These are phyloP conservation scores for Coptodon rendalli DNA, from an alignment of 2,113 vertebrate species.

Conservation along the genomic window DNA sequence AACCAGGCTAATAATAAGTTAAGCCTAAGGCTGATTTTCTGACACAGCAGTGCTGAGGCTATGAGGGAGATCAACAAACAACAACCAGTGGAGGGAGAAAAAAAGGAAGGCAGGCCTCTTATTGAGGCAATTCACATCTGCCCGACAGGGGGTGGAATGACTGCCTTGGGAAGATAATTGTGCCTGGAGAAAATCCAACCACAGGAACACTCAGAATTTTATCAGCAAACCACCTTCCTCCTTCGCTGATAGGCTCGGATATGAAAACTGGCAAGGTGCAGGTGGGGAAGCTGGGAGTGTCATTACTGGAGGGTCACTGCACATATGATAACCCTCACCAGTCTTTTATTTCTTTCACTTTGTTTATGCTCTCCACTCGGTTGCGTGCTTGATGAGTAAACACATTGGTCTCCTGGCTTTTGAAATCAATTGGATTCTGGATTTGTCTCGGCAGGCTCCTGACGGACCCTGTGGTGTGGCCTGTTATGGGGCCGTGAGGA, in stretches of 20 bases:
- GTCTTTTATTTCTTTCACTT: slow-evolving; percentile 49
- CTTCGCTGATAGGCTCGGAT: slow-evolving; percentile 29
- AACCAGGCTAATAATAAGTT: slow-evolving; percentile 55
- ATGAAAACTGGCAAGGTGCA: slow-evolving; percentile 54
- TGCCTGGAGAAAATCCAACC: slow-evolving; percentile 46
- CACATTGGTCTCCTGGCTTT: slow-evolving; percentile 45
- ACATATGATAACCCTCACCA: slow-evolving; percentile 28
- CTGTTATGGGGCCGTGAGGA: not conserved
- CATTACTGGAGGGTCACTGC: slow-evolving; percentile 46
- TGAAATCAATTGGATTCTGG: slow-evolving; percentile 55
- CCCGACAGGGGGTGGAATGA: slow-evolving; percentile 38
- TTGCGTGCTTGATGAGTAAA: slow-evolving; percentile 55
- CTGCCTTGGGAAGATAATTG: slow-evolving; percentile 65
- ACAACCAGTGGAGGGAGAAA: not conserved
- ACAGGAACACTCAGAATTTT: slow-evolving; percentile 46
- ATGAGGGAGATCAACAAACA: slow-evolving; percentile 15
- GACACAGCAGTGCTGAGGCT: slow-evolving; percentile 5
- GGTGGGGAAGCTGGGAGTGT: slow-evolving; percentile 42
- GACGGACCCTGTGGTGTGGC: slow-evolving; percentile 20
- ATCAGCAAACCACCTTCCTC: slow-evolving; percentile 49
- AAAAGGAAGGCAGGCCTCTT: slow-evolving; percentile 1
- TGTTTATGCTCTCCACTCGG: slow-evolving; percentile 51
- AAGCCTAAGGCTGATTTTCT: slow-evolving; percentile 37
- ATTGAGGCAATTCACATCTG: slow-evolving; percentile 38
- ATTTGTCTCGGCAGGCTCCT: slow-evolving; percentile 28